Percentiles rank a stretch among this genome's conserved stretches.
These are phyloP conservation scores for Chaetodon trifasciatus DNA, from an alignment of 2,797 vertebrate species.

Conservation along the genomic window DNA sequence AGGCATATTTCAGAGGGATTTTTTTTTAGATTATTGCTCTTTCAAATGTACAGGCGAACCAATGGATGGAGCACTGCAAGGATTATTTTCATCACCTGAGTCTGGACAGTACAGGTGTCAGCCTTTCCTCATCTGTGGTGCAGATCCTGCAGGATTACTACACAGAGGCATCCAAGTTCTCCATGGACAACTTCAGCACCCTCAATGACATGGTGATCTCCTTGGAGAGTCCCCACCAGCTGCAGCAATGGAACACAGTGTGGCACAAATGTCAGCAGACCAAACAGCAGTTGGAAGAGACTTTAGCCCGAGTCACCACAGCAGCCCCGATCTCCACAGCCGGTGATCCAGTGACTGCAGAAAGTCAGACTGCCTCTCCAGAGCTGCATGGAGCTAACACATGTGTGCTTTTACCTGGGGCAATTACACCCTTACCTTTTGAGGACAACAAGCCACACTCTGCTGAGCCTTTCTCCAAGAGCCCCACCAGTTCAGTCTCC, in stretches of 20 bases:
- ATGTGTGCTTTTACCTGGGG: conserved; percentile 51
- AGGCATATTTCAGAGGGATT: background rate
- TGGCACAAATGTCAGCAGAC: conserved; percentile 86
- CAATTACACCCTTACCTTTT: conserved; percentile 43
- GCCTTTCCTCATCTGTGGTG: conserved; percentile 68
- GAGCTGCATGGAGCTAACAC: conserved; percentile 43
- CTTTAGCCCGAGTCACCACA: conserved; percentile 62
- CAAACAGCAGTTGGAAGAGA: conserved; percentile 82
- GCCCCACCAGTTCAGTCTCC: conserved; percentile 62
- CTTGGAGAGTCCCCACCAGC: conserved; percentile 80
- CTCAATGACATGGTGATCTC: conserved; percentile 82
- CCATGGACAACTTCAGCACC: conserved; percentile 84
- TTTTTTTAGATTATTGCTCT: background rate
- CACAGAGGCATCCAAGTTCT: conserved; percentile 85
- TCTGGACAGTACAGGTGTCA: conserved; percentile 55
- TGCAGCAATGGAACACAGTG: conserved; percentile 83
- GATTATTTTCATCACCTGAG: conserved; percentile 81
- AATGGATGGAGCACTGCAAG: conserved; percentile 84
- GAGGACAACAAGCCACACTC: conserved; percentile 75
- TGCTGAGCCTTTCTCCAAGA: conserved; percentile 70
- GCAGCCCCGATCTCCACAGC: conserved; percentile 9
- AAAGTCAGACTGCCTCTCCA: conserved; percentile 7
- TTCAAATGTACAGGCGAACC: conserved; percentile 77
- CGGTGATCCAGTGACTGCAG: background rate
- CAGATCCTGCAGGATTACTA: conserved; percentile 82